phyloP scores from a whole-genome alignment of 2,113 vertebrate genomes.

The Oenanthe melanoleuca region DNA sequence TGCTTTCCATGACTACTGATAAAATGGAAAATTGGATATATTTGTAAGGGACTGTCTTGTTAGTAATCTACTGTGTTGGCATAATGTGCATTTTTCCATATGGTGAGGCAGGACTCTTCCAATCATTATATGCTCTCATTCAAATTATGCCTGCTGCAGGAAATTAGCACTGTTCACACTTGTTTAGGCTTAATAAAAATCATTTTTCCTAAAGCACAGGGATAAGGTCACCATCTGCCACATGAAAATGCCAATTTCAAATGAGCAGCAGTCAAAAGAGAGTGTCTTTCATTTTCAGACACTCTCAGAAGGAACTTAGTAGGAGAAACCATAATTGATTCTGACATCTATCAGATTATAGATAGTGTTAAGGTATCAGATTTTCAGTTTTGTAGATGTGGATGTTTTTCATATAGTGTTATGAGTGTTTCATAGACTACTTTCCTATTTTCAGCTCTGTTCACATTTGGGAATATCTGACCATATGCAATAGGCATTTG shows the following conservation, averaged over 20 bases:
- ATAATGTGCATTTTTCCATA: conserved; percentile 72
- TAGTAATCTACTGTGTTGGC: conserved; percentile 71
- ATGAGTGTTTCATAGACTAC: neutral
- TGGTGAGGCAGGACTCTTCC: conserved; percentile 73
- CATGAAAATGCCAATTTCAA: conserved; percentile 80
- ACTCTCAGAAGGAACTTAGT: conserved; percentile 63
- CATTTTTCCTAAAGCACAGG: conserved; percentile 79
- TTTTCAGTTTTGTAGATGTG: conserved; percentile 22
- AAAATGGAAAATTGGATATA: conserved; percentile 22
- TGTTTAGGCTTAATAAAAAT: conserved; percentile 93
- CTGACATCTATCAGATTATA: conserved; percentile 17
- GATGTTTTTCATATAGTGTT: neutral
- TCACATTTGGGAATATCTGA: neutral
- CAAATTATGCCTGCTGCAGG: conserved; percentile 79
- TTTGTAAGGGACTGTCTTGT: conserved; percentile 33
- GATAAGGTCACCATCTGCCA: conserved; percentile 90
- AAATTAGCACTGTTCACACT: conserved; percentile 87
- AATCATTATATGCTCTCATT: conserved; percentile 75
- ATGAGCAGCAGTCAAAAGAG: conserved; percentile 71
- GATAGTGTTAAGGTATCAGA: conserved; percentile 44
- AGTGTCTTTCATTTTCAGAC: conserved; percentile 50
- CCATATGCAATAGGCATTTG: neutral
- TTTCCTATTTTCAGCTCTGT: neutral
- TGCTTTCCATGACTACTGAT: neutral
- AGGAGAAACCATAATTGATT: conserved; percentile 46